Evolutionary conservation across 2,797 vertebrate genomes (phyloP), one percentile per base, ranked within the genome.

Genomic region (Intellagama lesueurii): DNA sequence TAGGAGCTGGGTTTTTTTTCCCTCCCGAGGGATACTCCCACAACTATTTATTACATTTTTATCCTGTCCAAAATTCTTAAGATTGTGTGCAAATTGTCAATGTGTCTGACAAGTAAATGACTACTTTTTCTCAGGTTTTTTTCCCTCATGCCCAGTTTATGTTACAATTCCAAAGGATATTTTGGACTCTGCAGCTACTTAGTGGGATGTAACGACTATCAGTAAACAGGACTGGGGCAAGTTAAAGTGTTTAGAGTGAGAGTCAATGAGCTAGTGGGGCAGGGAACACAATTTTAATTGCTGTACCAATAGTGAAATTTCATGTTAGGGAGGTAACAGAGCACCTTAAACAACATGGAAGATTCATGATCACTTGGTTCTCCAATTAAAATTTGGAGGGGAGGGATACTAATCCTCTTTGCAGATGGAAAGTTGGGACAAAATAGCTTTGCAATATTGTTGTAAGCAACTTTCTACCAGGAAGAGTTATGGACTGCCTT

Each of bases 321-420:
- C 91, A 79, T 80, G 87, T 94, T 92, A 95, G 60, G 92, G 11
- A 66, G 70, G 81, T 91, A 91, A 64, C 89, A 93, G 66, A 90
- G 94, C 60, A 90, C 72, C 35, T 88, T 92, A 44, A 80, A 83
- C 87, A 91, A 94, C 75, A 90, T 4, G 91, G 17, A 81, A 26
- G 19, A 87, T 56, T 86, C 81, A 87, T 86, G 89, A 83, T 91
- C 70, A 84, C 94, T 96, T 96, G 95, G 93, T 96, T 95, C 94
- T 95, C 89, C 11, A 76, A 1, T 89, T 89, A 90, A 89, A 92
- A 81, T 2, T 14, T 14, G 9, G 52, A 8, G 40, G 78, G 0
- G 0, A 89, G 91, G 86, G n/a, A 89, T 56, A 28, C 85, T 88
- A 68, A 93, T 70, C 5, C 64, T 70, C 12, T 86, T 90, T 0